Conservation (phyloP, 1,140 invertebrate genomes). For the Conopomorpha cramerella region DNA sequence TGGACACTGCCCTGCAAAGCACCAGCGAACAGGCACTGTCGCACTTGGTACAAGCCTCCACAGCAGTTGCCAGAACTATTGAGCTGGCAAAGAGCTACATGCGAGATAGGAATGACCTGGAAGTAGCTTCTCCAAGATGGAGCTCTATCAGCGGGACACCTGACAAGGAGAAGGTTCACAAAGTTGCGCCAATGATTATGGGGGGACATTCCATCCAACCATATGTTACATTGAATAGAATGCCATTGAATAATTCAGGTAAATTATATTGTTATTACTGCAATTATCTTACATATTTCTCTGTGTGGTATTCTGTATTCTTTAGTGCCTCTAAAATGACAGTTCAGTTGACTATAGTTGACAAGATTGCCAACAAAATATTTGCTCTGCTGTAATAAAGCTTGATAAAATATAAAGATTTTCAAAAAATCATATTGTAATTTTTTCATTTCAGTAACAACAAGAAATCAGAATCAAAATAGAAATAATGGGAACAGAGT, state of each 20-base stretch:
- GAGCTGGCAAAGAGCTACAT: slow-evolving; percentile 32
- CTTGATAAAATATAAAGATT: slow-evolving; percentile 1
- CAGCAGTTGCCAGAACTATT: slow-evolving; percentile 20
- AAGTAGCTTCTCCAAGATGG: slow-evolving; percentile 22
- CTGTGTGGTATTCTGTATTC: too few relatives aligned
- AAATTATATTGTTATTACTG: slow-evolving; percentile 2
- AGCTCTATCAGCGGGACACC: slow-evolving; percentile 22
- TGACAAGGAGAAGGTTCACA: slow-evolving; percentile 21
- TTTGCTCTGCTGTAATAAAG: too few relatives aligned
- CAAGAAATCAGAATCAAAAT: slow-evolving; percentile 20
- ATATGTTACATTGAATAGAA: slow-evolving; percentile 33
- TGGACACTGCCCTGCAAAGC: slow-evolving; percentile 27
- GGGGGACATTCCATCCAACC: slow-evolving; percentile 37
- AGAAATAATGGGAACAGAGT: slow-evolving; percentile 20
- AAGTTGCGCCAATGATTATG: slow-evolving; percentile 32
- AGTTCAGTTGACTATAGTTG: too few relatives aligned
- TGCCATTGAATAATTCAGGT: slow-evolving; percentile 11
- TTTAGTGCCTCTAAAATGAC: too few relatives aligned
- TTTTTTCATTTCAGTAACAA: slow-evolving; percentile 14
- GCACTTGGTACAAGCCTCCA: slow-evolving; percentile 33
- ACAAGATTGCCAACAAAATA: too few relatives aligned
- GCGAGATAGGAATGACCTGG: slow-evolving; percentile 24
- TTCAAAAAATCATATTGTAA: background rate
- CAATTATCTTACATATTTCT: slow-evolving; percentile 1
- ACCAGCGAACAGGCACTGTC: slow-evolving; percentile 30